phyloP scores from a whole-genome alignment of 2,113 vertebrate genomes.

The Nettapus auritus region DNA sequence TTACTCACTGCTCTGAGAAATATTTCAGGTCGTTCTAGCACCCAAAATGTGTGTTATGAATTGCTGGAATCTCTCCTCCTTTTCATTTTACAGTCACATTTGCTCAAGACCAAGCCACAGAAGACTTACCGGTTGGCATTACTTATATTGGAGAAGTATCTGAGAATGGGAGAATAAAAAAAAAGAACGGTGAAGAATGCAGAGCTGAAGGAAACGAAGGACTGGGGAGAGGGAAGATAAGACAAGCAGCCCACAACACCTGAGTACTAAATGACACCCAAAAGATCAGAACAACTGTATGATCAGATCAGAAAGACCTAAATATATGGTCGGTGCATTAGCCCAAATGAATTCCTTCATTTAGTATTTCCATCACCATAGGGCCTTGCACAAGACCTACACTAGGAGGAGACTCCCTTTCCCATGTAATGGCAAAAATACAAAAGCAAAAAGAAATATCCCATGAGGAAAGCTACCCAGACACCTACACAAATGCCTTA shows the following conservation, averaged over 20 bases:
- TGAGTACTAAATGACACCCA: not conserved
- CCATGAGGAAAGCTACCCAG: not conserved
- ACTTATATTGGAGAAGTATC: not conserved
- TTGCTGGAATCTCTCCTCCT: not conserved
- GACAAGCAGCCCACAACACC: not conserved
- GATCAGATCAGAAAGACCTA: not conserved
- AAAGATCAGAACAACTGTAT: not conserved
- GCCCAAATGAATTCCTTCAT: not conserved
- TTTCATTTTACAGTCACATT: not conserved
- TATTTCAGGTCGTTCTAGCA: not conserved
- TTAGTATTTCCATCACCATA: not conserved
- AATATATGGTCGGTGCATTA: not conserved
- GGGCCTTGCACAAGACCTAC: not conserved
- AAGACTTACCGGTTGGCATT: slow-evolving; percentile 23
- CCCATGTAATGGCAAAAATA: not conserved
- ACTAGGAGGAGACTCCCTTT: not conserved
- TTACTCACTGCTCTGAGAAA: slow-evolving; percentile 14
- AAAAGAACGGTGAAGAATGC: not conserved
- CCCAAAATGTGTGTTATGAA: not conserved
- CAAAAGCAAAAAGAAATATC: not conserved
- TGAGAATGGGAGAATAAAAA: not conserved
- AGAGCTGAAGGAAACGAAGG: not conserved
- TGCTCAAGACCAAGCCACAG: not conserved
- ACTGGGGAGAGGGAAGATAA: not conserved
- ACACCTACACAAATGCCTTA: not conserved